These are phyloP conservation scores for Platyscapa corneri DNA, from an alignment of 1,140 invertebrate genomes.

Conservation along the genomic window DNA sequence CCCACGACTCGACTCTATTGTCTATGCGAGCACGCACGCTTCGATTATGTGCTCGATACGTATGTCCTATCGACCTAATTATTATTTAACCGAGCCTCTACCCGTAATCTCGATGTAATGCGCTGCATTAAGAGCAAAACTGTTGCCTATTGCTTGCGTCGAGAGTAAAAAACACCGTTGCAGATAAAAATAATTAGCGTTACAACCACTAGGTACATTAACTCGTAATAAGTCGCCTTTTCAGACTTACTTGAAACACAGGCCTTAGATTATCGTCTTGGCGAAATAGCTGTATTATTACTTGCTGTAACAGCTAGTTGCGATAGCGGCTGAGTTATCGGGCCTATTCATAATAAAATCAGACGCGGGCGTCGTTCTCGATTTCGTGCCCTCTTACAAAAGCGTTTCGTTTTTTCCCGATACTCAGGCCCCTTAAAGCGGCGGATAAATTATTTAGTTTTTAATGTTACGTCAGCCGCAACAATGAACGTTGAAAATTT, in stretches of 20 bases:
- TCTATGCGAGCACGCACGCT: not conserved
- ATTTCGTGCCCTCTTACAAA: not conserved
- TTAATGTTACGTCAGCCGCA: not conserved
- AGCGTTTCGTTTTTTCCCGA: not conserved
- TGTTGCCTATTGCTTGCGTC: too few species aligned
- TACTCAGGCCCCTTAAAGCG: not conserved
- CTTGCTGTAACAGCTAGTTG: not conserved
- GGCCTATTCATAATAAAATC: too few species aligned
- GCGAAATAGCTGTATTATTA: not conserved
- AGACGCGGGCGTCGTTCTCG: too few species aligned
- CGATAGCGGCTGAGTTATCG: not conserved
- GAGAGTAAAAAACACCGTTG: too few species aligned
- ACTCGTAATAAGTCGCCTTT: not conserved
- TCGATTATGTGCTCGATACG: not conserved
- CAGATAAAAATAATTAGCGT: not conserved
- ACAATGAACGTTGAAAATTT: not conserved
- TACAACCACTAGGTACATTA: not conserved
- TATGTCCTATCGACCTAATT: not conserved
- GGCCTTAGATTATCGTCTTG: not conserved
- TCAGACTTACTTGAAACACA: too few species aligned
- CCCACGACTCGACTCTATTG: not conserved
- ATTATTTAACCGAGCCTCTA: not conserved
- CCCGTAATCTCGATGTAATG: not conserved
- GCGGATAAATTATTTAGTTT: not conserved
- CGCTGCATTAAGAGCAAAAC: too few species aligned